These are phyloP conservation scores for Musca vetustissima DNA, from an alignment of 1,140 invertebrate species.

Conservation along the genomic window DNA sequence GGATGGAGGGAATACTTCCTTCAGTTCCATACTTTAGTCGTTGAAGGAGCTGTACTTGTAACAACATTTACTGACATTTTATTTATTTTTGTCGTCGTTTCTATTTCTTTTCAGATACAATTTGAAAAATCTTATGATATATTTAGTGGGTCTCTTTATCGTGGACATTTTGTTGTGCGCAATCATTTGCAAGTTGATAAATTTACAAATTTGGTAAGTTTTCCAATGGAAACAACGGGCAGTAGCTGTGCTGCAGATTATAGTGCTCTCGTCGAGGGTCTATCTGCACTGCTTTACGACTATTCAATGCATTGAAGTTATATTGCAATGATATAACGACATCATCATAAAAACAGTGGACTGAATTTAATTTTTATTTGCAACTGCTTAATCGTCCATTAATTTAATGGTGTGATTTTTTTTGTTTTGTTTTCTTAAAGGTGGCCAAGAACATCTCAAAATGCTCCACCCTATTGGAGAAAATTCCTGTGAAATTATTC, in stretches of 20 bases:
- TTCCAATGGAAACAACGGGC: background rate
- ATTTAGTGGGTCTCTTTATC: slow-evolving; percentile 50
- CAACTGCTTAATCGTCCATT: too few relatives aligned
- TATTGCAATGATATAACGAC: too few relatives aligned
- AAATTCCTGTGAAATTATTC: slow-evolving; percentile 39
- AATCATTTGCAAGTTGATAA: slow-evolving; percentile 54
- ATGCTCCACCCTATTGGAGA: slow-evolving; percentile 38
- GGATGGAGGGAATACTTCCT: background rate
- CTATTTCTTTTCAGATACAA: slow-evolving; percentile 39
- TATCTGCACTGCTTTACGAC: too few relatives aligned
- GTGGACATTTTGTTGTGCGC: slow-evolving; percentile 43
- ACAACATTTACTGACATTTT: background rate
- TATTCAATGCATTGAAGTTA: background rate
- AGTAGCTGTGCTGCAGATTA: too few relatives aligned
- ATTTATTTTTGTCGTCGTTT: too few relatives aligned
- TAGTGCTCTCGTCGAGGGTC: too few relatives aligned
- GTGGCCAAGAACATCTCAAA: slow-evolving; percentile 45
- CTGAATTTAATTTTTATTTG: too few relatives aligned
- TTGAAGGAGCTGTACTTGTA: too few relatives aligned
- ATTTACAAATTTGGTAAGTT: slow-evolving; percentile 49
- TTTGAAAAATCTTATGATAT: slow-evolving; percentile 48
- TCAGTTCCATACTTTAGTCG: background rate
- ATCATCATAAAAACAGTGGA: too few relatives aligned
- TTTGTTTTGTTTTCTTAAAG: slow-evolving; percentile 28
- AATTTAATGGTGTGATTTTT: background rate